phyloP scores from a whole-genome alignment of 2,797 vertebrate species.

The Tokudaia muenninki region DNA sequence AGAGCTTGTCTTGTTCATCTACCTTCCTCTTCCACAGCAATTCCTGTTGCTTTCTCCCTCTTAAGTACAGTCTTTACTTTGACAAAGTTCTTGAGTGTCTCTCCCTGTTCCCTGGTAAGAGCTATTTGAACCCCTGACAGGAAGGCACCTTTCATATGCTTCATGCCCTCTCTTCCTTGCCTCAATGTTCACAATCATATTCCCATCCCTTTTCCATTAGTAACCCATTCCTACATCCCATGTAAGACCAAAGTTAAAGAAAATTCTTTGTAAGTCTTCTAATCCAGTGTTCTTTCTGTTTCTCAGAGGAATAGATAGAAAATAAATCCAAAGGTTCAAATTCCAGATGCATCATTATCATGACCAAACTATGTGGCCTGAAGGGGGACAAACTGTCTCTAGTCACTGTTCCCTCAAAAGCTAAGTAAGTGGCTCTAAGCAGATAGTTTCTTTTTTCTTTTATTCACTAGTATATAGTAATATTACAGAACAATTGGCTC shows the following conservation, averaged over 20 bases:
- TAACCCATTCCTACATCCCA: neutral
- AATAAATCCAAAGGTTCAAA: neutral
- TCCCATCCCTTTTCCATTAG: neutral
- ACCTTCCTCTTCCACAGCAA: slow-evolving; percentile 8
- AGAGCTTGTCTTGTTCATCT: neutral
- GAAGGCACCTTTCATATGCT: neutral
- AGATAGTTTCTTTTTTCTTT: neutral
- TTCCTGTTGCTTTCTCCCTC: neutral
- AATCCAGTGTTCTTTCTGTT: neutral
- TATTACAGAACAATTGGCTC: neutral
- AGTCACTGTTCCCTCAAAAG: slow-evolving; percentile 14
- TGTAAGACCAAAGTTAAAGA: slow-evolving; percentile 26
- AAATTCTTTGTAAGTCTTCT: slow-evolving; percentile 3
- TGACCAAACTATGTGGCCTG: neutral
- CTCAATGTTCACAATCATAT: slow-evolving; percentile 36
- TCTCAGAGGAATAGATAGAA: slow-evolving; percentile 21
- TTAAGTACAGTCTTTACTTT: slow-evolving; percentile 12
- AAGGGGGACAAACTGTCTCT: neutral
- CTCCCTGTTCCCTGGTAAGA: neutral
- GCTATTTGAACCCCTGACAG: neutral
- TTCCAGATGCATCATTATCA: neutral
- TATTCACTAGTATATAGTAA: neutral
- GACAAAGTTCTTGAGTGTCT: slow-evolving; percentile 31
- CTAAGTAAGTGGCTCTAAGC: slow-evolving; percentile 16
- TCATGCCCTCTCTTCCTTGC: neutral